These are phyloP conservation scores for Phoxinus phoxinus DNA, from an alignment of 2,113 vertebrate species.

Conservation along the genomic window DNA sequence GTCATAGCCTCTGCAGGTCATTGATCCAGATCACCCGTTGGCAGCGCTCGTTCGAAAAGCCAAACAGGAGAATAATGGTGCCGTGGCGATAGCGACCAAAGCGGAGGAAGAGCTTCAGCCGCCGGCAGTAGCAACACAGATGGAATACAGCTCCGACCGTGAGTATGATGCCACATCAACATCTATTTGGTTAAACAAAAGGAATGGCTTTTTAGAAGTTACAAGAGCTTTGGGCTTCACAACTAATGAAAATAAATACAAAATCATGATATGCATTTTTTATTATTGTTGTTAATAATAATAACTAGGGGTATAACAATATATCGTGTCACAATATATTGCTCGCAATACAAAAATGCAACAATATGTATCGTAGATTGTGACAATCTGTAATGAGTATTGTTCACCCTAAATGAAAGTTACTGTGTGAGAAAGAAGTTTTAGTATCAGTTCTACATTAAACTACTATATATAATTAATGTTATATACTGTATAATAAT, in stretches of 20 bases:
- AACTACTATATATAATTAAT: too few species aligned
- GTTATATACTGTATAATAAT: too few species aligned
- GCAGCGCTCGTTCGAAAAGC: constrained; percentile 91
- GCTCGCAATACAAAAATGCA: too few species aligned
- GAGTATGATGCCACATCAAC: constrained; percentile 70
- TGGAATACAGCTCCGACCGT: constrained; percentile 89
- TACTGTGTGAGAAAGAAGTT: too few species aligned
- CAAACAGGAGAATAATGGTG: constrained; percentile 84
- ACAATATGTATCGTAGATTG: too few species aligned
- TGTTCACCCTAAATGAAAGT: too few species aligned
- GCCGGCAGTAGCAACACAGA: constrained; percentile 66
- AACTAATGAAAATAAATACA: neutral
- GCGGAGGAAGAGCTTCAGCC: constrained; percentile 71
- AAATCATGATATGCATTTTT: neutral
- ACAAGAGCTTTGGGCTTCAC: neutral
- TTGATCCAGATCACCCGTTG: constrained; percentile 95
- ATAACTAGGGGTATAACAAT: neutral
- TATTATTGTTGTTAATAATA: neutral
- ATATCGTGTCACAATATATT: too few species aligned
- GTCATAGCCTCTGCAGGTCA: constrained; percentile 89
- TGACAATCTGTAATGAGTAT: too few species aligned
- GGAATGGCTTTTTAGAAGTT: neutral
- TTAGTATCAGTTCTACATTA: too few species aligned
- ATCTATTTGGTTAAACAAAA: neutral
- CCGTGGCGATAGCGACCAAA: constrained; percentile 62